These are phyloP conservation scores for Pantherophis guttatus DNA, from an alignment of 2,113 vertebrate genomes.

Conservation along the genomic window DNA sequence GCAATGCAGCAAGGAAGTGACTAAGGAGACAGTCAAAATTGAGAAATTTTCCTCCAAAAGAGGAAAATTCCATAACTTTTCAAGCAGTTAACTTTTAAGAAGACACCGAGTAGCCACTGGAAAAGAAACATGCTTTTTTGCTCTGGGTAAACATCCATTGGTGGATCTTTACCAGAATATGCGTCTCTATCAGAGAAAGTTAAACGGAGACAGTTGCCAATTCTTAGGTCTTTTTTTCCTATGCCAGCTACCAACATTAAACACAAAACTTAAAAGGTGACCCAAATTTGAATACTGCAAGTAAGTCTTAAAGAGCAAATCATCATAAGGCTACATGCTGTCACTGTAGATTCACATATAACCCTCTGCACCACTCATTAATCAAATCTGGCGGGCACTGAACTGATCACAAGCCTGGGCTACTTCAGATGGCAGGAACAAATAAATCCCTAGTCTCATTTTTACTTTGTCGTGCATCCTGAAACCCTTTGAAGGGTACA, in stretches of 20 bases:
- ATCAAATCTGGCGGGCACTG: background rate
- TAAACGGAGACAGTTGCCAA: conserved; percentile 30
- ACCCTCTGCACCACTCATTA: conserved; percentile 7
- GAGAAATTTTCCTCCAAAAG: conserved; percentile 39
- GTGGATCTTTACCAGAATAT: background rate
- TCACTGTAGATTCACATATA: background rate
- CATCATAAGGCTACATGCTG: rapidly evolving
- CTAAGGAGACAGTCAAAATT: conserved; percentile 51
- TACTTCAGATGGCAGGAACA: rapidly evolving
- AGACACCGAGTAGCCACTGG: conserved; percentile 18
- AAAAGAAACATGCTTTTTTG: background rate
- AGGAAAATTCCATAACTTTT: conserved; percentile 67
- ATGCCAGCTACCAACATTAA: conserved; percentile 13
- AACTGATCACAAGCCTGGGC: background rate
- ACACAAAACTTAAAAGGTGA: conserved; percentile 19
- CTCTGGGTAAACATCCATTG: background rate
- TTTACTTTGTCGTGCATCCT: background rate
- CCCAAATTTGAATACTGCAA: background rate
- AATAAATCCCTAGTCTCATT: background rate
- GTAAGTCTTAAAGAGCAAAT: background rate
- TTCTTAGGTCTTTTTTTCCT: background rate
- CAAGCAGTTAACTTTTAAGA: conserved; percentile 25
- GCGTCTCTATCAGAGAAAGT: background rate
- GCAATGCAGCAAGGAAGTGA: conserved; percentile 47
- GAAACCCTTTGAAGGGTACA: background rate